A percentile compares a stretch with the other conserved stretches of the same genome.
phyloP scores from a whole-genome alignment of 2,797 vertebrate species.

The Pseudomugil gertrudae region DNA sequence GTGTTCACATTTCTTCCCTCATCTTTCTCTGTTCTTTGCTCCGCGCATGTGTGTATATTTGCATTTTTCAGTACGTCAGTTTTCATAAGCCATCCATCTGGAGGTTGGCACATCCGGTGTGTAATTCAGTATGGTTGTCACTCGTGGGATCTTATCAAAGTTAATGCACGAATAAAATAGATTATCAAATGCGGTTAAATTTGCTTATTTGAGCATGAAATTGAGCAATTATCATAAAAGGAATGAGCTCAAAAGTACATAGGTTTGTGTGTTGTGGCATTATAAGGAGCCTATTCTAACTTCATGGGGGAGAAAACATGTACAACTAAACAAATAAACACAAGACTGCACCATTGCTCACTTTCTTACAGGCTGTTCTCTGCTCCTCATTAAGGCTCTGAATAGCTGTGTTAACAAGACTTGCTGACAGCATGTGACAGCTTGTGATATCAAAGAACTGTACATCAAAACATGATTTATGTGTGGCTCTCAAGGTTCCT shows the following conservation, averaged over 20 bases:
- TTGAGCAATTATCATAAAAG: conserved; percentile 59
- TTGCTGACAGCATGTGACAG: conserved; percentile 77
- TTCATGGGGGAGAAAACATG: conserved; percentile 5
- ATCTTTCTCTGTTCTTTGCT: conserved; percentile 31
- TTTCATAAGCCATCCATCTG: conserved; percentile 77
- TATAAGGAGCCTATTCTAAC: conserved; percentile 49
- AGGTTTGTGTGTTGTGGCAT: conserved; percentile 26
- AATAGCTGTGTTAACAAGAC: conserved; percentile 77
- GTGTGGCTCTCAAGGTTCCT: conserved; percentile 67
- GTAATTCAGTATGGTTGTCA: conserved; percentile 69
- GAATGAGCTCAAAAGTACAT: conserved; percentile 42
- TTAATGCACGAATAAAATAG: conserved; percentile 69
- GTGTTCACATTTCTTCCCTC: background rate
- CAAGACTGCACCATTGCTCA: conserved; percentile 48
- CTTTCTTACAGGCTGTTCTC: conserved; percentile 63
- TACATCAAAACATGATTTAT: conserved; percentile 82
- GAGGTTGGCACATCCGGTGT: conserved; percentile 64
- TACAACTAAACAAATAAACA: conserved; percentile 56
- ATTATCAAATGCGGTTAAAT: conserved; percentile 73
- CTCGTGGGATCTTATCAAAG: conserved; percentile 64
- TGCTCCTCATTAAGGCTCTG: conserved; percentile 74
- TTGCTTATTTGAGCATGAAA: conserved; percentile 71
- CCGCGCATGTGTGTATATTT: conserved; percentile 50
- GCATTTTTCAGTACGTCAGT: conserved; percentile 80
- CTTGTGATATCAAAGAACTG: conserved; percentile 72